A percentile compares a stretch with the other conserved stretches of the same genome.
Conservation (phyloP, 2,797 vertebrate genomes). For the Propithecus deckenii region DNA sequence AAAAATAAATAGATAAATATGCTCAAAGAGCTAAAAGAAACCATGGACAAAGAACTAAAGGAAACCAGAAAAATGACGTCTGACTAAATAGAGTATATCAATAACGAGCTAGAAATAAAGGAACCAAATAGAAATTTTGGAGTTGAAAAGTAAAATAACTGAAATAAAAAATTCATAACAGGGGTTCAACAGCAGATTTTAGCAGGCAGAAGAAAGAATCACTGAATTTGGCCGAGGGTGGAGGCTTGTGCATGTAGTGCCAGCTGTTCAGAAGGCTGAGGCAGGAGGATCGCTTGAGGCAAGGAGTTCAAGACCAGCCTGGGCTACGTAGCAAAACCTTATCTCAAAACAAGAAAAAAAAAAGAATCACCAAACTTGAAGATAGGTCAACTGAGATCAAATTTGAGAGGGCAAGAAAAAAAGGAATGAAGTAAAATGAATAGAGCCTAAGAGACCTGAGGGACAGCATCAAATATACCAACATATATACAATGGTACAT, state of each 20-base stretch:
- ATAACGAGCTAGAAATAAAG: neutral
- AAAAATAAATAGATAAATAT: neutral
- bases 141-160: neutral
- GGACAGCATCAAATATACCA: neutral
- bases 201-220: neutral
- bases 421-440: neutral
- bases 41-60: neutral
- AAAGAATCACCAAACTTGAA: neutral
- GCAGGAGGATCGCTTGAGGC: neutral
- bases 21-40: too few species aligned
- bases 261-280: neutral
- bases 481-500: neutral
- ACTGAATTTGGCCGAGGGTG: neutral
- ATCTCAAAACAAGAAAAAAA: neutral
- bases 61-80: neutral
- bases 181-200: neutral
- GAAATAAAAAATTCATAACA: neutral
- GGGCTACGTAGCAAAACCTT: neutral
- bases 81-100: neutral
- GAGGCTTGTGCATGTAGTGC: neutral
- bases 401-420: neutral
- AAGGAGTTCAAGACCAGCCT: neutral
- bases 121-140: neutral
- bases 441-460: neutral
- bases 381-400: neutral